Conservation (phyloP, 2,888 invertebrate species). For the Automeris io region DNA sequence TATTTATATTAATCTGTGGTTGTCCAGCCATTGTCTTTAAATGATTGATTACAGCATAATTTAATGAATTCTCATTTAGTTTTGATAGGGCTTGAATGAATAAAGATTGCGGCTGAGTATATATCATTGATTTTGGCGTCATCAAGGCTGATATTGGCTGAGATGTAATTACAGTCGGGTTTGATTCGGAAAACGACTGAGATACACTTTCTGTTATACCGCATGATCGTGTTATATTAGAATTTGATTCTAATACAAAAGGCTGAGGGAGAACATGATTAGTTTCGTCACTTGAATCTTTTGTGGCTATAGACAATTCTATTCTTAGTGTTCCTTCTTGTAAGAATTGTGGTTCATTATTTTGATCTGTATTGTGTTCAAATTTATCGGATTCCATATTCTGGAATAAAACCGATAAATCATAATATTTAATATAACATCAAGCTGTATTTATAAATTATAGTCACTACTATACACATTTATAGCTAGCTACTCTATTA, state of each 20-base stretch:
- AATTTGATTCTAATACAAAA: neutral
- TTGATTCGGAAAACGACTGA: neutral
- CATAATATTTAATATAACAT: neutral
- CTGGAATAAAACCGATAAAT: slow-evolving; percentile 1
- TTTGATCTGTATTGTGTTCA: slow-evolving; percentile 10
- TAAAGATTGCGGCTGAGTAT: slow-evolving; percentile 41
- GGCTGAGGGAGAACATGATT: neutral
- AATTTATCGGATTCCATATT: neutral
- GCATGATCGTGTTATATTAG: neutral
- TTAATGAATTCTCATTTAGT: slow-evolving; percentile 43
- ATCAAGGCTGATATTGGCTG: neutral
- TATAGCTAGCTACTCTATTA: no score
- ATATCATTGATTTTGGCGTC: slow-evolving; percentile 9
- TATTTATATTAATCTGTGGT: slow-evolving; percentile 10
- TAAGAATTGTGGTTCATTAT: neutral
- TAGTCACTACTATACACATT: no score
- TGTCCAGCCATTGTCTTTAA: slow-evolving; percentile 15
- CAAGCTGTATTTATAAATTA: no score
- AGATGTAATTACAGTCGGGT: neutral
- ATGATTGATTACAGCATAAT: slow-evolving; percentile 23
- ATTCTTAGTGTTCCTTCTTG: neutral
- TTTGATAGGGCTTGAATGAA: slow-evolving; percentile 52
- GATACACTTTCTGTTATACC: neutral
- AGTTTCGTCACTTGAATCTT: neutral
- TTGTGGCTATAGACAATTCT: neutral